These are phyloP conservation scores for Alouatta palliata DNA, from an alignment of 2,113 vertebrate genomes.

Conservation along the genomic window DNA sequence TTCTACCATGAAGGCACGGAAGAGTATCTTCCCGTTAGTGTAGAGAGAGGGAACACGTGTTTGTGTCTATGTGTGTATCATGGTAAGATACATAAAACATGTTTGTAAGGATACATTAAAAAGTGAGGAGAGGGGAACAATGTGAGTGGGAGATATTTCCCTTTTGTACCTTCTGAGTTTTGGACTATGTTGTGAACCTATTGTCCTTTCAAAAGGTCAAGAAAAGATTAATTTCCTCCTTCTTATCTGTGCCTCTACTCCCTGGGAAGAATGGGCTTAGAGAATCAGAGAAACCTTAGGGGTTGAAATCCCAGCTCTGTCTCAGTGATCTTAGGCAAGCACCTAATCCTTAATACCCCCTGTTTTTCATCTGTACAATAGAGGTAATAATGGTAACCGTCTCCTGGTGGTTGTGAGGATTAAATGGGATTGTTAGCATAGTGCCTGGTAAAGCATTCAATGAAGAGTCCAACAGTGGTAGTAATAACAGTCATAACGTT, in stretches of 20 bases:
- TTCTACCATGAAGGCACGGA: not conserved
- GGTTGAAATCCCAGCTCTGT: not conserved
- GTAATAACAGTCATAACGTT: rapidly evolving
- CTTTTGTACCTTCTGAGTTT: not conserved
- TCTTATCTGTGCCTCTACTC: too few species aligned
- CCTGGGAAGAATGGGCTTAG: not conserved
- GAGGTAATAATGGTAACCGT: not conserved
- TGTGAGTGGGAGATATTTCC: not conserved
- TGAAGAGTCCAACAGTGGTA: not conserved
- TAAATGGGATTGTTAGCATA: not conserved
- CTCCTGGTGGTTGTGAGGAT: not conserved
- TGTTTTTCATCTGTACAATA: not conserved
- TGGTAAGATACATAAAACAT: not conserved
- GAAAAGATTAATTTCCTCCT: not conserved
- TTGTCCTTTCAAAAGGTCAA: not conserved
- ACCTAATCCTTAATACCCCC: not conserved
- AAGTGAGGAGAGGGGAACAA: not conserved
- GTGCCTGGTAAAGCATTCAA: not conserved
- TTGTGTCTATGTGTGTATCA: not conserved
- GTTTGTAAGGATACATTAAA: not conserved
- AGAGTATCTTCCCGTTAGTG: not conserved
- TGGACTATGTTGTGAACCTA: not conserved
- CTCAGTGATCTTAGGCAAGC: not conserved
- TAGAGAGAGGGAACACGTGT: not conserved
- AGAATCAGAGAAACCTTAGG: not conserved